phyloP scores from a whole-genome alignment of 2,113 vertebrate species.

The Rhea pennata region DNA sequence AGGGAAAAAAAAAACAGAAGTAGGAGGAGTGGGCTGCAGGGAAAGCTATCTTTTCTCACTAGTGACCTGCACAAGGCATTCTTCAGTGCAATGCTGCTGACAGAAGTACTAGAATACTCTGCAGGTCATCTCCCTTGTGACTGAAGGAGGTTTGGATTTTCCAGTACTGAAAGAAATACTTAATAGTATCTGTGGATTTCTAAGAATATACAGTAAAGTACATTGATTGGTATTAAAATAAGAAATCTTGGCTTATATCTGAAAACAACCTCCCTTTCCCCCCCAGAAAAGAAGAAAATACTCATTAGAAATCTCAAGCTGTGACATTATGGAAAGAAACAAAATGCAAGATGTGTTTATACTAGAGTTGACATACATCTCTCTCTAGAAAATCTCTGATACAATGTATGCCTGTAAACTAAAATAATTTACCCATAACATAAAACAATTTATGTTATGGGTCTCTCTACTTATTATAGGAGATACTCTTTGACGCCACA shows the following conservation, averaged over 20 bases:
- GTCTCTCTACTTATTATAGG: background rate
- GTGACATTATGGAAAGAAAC: background rate
- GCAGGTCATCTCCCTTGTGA: background rate
- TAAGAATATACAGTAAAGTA: background rate
- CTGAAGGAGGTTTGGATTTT: background rate
- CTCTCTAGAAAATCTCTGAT: background rate
- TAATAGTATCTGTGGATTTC: background rate
- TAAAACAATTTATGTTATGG: background rate
- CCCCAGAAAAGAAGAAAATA: background rate
- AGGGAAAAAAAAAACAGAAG: background rate
- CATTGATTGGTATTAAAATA: background rate
- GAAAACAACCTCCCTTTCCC: accelerated
- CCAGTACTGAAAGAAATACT: background rate
- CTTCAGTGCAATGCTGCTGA: background rate
- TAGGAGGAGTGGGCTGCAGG: background rate
- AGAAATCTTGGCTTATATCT: background rate
- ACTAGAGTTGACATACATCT: background rate
- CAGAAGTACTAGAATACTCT: accelerated
- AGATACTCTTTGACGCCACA: background rate
- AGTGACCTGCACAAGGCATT: background rate
- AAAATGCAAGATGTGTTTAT: background rate
- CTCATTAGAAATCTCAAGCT: background rate
- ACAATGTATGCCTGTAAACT: background rate
- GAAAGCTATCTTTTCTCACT: background rate
- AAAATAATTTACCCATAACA: background rate